Evolutionary conservation across 2,113 vertebrate genomes (phyloP).

Genomic region (Halcyon malimbica): DNA sequence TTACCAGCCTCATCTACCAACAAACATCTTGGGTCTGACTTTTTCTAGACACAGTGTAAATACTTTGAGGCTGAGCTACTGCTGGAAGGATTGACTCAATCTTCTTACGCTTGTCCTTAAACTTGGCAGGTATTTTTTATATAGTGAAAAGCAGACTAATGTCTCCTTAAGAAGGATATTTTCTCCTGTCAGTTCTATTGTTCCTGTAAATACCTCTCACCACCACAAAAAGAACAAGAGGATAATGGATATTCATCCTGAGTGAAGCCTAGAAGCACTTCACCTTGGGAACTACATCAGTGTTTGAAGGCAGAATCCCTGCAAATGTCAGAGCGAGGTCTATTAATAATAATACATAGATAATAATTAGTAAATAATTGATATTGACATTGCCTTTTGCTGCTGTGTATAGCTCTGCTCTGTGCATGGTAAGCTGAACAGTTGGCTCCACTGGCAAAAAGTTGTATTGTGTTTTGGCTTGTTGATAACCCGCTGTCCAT

Average conservation of each 20-base stretch:
- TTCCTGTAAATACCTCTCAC: conserved; percentile 4
- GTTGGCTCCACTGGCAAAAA: not conserved
- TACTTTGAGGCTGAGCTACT: not conserved
- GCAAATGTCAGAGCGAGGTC: not conserved
- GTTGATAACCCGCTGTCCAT: not conserved
- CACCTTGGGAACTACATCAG: not conserved
- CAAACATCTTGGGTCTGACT: not conserved
- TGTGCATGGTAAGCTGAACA: not conserved
- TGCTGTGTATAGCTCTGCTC: not conserved
- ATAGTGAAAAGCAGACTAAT: not conserved
- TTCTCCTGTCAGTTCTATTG: not conserved
- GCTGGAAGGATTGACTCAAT: not conserved
- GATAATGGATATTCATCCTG: not conserved
- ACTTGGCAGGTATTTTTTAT: not conserved
- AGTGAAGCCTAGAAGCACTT: not conserved
- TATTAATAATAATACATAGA: not conserved
- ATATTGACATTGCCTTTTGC: not conserved
- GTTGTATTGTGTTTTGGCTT: not conserved
- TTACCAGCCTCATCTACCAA: not conserved
- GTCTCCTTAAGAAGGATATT: not conserved
- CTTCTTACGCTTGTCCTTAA: not conserved
- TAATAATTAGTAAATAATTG: conserved; percentile 14
- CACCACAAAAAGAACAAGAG: not conserved
- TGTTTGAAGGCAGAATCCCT: not conserved
- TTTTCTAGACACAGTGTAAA: not conserved